Evolutionary conservation across 2,113 vertebrate genomes (phyloP).

Genomic region (Poicephalus gulielmi): DNA sequence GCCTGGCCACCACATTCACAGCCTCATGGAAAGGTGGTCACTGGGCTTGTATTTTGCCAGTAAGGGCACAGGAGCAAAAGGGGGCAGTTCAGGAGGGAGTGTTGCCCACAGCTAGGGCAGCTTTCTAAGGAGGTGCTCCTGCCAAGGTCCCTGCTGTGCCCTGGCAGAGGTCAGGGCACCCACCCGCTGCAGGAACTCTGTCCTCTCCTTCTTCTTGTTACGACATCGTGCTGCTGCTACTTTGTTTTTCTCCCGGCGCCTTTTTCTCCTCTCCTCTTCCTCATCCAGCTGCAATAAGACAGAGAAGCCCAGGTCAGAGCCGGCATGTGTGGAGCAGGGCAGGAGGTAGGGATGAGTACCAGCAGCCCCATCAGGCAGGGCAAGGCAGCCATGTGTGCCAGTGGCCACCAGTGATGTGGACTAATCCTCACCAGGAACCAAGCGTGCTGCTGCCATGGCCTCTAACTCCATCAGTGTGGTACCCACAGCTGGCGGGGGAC

Average conservation of each 20-base stretch:
- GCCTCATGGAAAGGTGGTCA: neutral
- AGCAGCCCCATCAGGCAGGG: neutral
- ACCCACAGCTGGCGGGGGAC: neutral
- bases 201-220: conserved; percentile 98
- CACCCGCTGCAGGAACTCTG: conserved; percentile 94
- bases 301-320: conserved; percentile 28
- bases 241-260: conserved; percentile 96
- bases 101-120: fast-evolving
- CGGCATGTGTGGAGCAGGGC: neutral
- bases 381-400: neutral
- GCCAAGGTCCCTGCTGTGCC: neutral
- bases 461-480: neutral
- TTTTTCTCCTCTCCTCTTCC: conserved; percentile 93
- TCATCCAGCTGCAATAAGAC: conserved; percentile 83
- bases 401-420: fast-evolving
- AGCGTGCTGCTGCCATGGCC: neutral
- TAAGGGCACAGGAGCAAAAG: neutral
- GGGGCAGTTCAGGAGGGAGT: neutral
- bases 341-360: neutral
- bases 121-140: neutral
- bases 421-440: neutral
- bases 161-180: neutral
- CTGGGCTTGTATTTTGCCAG: neutral
- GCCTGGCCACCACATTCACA: neutral
- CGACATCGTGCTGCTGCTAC: conserved; percentile 95